Evolutionary conservation across 2,888 invertebrate species (phyloP).

Genomic region (Melanchra persicariae): DNA sequence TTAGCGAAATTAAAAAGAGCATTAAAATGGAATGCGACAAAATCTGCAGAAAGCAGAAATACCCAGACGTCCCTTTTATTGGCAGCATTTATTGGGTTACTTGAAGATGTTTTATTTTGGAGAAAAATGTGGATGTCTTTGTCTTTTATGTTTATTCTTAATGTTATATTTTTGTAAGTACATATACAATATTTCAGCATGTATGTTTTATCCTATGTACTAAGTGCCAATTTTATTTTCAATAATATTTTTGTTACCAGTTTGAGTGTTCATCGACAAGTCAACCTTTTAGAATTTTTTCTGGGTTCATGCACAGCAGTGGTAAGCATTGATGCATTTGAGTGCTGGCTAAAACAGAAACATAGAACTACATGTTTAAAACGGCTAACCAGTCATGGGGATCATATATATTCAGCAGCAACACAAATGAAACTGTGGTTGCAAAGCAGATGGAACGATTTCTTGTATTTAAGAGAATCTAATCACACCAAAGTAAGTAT

Average conservation of each 20-base stretch:
- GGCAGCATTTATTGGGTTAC: conserved; percentile 77
- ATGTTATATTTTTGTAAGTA: conserved; percentile 84
- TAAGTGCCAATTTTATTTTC: conserved; percentile 19
- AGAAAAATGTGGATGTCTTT: conserved; percentile 83
- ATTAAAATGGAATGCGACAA: conserved; percentile 78
- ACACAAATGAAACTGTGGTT: conserved; percentile 72
- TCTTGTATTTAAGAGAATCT: conserved; percentile 80
- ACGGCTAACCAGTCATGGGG: conserved; percentile 76
- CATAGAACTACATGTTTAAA: conserved; percentile 85
- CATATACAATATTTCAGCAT: background rate
- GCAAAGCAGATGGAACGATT: conserved; percentile 75
- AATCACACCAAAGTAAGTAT: conserved; percentile 85
- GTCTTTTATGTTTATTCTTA: conserved; percentile 78
- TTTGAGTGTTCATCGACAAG: conserved; percentile 78
- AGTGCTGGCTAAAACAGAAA: conserved; percentile 86
- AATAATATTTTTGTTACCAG: conserved; percentile 74
- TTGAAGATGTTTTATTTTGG: conserved; percentile 88
- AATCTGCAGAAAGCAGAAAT: conserved; percentile 75
- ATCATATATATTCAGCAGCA: conserved; percentile 70
- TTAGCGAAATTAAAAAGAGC: conserved; percentile 77
- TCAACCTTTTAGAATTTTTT: conserved; percentile 79
- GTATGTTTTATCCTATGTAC: background rate
- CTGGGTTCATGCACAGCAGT: conserved; percentile 74
- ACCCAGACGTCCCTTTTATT: conserved; percentile 76
- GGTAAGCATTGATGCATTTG: conserved; percentile 82